A percentile compares a stretch with the other conserved stretches of the same genome.
Evolutionary conservation across 2,113 vertebrate species (phyloP).

Genomic region (Nycticryphes semicollaris): DNA sequence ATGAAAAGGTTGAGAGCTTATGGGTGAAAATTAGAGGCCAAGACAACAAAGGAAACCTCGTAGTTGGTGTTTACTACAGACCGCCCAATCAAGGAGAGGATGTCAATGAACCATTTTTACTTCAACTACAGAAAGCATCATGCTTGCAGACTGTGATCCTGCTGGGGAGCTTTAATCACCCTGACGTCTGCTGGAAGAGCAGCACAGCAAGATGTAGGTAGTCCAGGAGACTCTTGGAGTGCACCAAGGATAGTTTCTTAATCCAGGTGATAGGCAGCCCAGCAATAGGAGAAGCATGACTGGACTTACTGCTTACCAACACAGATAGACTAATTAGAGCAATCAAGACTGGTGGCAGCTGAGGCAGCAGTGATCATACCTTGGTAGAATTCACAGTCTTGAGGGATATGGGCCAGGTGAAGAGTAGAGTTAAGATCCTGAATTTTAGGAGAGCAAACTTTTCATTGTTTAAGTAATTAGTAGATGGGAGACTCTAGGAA

Average conservation of each 20-base stretch:
- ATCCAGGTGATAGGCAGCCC: background rate
- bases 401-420: background rate
- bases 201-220: background rate
- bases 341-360: background rate
- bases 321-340: background rate
- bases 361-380: background rate
- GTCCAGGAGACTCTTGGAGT: background rate
- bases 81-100: background rate
- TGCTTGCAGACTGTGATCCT: background rate
- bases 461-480: background rate
- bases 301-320: background rate
- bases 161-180: background rate
- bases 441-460: background rate
- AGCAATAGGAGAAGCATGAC: background rate
- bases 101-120: background rate
- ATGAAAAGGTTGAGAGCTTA: background rate
- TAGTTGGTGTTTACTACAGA: background rate
- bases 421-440: background rate
- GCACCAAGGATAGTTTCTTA: background rate
- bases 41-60: background rate
- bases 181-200: background rate
- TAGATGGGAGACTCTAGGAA: background rate
- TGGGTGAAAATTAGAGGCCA: background rate
- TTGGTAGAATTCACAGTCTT: background rate
- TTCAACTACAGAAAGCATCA: background rate